These are phyloP conservation scores for Tachysurus fulvidraco DNA, from an alignment of 2,113 vertebrate species.

Conservation along the genomic window DNA sequence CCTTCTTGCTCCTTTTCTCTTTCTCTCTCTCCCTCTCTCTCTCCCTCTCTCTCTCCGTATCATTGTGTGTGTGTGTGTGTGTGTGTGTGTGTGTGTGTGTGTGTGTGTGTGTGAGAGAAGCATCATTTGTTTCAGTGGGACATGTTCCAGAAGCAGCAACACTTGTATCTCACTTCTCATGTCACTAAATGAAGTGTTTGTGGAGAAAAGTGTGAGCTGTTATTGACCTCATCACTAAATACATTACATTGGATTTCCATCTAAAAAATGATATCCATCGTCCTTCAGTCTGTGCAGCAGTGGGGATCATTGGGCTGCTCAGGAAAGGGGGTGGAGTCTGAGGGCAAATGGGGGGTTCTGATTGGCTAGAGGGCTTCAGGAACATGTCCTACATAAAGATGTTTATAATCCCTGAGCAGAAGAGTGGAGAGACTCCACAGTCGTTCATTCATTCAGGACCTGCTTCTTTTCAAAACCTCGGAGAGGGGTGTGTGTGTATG, in stretches of 20 bases:
- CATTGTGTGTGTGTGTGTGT: constrained; percentile 16
- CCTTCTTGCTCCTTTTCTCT: rapidly evolving
- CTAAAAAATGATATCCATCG: neutral
- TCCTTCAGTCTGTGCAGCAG: neutral
- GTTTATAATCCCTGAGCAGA: neutral
- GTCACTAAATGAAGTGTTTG: neutral
- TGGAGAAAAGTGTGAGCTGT: neutral
- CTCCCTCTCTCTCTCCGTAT: neutral
- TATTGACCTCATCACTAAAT: neutral
- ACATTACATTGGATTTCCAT: neutral
- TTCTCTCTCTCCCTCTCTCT: too few species aligned
- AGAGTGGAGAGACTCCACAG: neutral
- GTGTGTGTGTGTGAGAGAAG: neutral
- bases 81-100: neutral
- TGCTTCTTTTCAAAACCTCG: neutral
- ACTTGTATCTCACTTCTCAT: neutral
- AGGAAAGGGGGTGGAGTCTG: neutral
- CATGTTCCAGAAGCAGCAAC: neutral
- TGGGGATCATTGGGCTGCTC: neutral
- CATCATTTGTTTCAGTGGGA: neutral
- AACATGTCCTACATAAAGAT: neutral
- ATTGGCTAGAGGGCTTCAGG: neutral
- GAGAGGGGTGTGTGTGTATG: neutral
- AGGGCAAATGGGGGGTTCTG: neutral
- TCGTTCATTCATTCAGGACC: neutral